These are phyloP conservation scores for Lasioglossum vierecki DNA, from an alignment of 2,888 invertebrate species.

Conservation along the genomic window DNA sequence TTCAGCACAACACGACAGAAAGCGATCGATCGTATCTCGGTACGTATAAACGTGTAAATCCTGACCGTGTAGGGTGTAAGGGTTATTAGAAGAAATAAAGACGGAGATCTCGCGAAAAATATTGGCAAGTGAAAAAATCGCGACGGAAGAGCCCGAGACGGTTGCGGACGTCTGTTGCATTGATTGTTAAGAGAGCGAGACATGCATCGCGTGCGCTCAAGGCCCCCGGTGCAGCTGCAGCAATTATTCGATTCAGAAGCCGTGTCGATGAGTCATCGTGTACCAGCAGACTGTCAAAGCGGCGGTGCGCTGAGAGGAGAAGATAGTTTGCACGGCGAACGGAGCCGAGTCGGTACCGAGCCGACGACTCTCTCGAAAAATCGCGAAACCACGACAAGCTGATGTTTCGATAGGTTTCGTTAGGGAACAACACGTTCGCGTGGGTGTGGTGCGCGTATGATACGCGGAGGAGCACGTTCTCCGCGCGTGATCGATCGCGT, in stretches of 20 bases:
- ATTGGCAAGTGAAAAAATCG: background rate
- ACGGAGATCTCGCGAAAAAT: too few species aligned
- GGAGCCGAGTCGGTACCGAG: background rate
- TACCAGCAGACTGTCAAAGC: conserved; percentile 7
- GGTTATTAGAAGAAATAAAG: too few species aligned
- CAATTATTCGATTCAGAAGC: conserved; percentile 38
- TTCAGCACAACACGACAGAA: too few species aligned
- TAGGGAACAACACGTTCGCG: background rate
- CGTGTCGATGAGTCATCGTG: conserved; percentile 60
- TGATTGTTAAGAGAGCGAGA: conserved; percentile 3
- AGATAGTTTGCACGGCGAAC: background rate
- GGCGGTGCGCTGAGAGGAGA: background rate
- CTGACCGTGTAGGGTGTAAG: too few species aligned
- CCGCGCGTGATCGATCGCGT: conserved; percentile 51
- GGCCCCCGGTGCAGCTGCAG: conserved; percentile 38
- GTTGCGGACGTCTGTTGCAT: background rate
- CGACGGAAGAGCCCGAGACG: background rate
- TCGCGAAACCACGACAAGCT: background rate
- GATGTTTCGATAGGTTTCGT: background rate
- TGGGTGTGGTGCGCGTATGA: background rate
- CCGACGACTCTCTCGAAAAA: background rate
- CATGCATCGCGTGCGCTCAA: conserved; percentile 28
- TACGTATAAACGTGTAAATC: too few species aligned
- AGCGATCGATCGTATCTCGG: too few species aligned
- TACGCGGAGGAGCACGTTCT: background rate